phyloP scores from a whole-genome alignment of 2,113 vertebrate genomes.

The Caranx melampygus region DNA sequence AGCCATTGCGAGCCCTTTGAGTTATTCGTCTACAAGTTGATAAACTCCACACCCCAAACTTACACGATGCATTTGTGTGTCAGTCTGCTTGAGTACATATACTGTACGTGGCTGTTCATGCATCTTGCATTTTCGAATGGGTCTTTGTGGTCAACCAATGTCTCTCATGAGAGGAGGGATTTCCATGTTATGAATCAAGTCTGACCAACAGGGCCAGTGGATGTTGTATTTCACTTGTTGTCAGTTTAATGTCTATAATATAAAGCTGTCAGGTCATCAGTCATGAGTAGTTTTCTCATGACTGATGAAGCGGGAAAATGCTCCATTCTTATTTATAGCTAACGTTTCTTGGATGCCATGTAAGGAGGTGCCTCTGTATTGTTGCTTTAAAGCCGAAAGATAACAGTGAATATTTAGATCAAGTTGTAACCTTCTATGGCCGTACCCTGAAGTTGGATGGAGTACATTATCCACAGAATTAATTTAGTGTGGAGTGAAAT shows the following conservation, averaged over 20 bases:
- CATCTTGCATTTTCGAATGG: slow-evolving; percentile 8
- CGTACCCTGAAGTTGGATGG: neutral
- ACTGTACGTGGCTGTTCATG: neutral
- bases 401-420: slow-evolving; percentile 31
- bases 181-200: slow-evolving; percentile 34
- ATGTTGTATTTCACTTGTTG: slow-evolving; percentile 52
- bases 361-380: slow-evolving; percentile 64
- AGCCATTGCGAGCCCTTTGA: slow-evolving; percentile 21
- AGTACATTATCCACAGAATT: neutral
- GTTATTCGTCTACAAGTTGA: slow-evolving; percentile 39
- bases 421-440: slow-evolving; percentile 3
- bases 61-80: neutral
- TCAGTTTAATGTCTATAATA: slow-evolving; percentile 51
- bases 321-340: slow-evolving; percentile 56
- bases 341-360: slow-evolving; percentile 45
- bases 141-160: slow-evolving; percentile 21
- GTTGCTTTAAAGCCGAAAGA: slow-evolving; percentile 41
- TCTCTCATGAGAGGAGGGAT: slow-evolving; percentile 36
- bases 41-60: neutral
- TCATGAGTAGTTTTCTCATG: slow-evolving; percentile 42
- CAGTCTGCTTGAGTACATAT: neutral
- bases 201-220: slow-evolving; percentile 5
- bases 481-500: neutral
- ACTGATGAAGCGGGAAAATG: slow-evolving; percentile 16
- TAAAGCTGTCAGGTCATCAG: slow-evolving; percentile 63